Evolutionary conservation across 2,888 invertebrate genomes (phyloP), one percentile per base, ranked within the genome.

Genomic region (Andricus quercusramuli): DNA sequence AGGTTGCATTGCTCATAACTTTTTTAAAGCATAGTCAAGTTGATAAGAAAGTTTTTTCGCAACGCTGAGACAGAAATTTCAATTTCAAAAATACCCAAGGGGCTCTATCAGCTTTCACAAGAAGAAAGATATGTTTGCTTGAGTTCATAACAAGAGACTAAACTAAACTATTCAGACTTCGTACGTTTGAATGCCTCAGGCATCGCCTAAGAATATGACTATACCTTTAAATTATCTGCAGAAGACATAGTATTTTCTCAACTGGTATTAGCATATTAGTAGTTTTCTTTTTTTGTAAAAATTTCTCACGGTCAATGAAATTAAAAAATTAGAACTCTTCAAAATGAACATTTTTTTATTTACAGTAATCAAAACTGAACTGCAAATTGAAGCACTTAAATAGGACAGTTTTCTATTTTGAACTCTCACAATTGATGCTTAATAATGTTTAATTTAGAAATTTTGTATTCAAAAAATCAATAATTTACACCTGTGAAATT

Each of bases 1-100:
- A 68, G 68, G 44, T 68, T 13, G 44, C 17, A 68, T 68, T 68
- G 44, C 44, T 47, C 44, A 25, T 44, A 22, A 68, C 29, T 68
- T 68, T 20, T 68, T 47, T 17, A 17, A 68, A 47, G 47, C 25
- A 47, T 22, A 44, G 25, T 68, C 29, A 47, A 17, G 68, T 68
- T 68, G 47, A 29, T 68, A 29, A 47, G 17, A 44, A 68, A 68
- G 15, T 44, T 44, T 25, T 17, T 22, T n/a, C 15, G 6, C 20
- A 20, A 20, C 17, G 2, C n/a, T 47, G 13, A 47, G 15, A 4
- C 1, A 32, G 17, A 66, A 41, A 13, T 41, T 0, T 13, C 47
- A 47, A 25, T 68, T 47, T 47, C 25, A 68, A 68, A 68, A 68
- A 25, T 20, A 68, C 47, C 68, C 25, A 25, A 68, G 47, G 25